Evolutionary conservation across 2,113 vertebrate genomes (phyloP).

Genomic region (Rafetus swinhoei): DNA sequence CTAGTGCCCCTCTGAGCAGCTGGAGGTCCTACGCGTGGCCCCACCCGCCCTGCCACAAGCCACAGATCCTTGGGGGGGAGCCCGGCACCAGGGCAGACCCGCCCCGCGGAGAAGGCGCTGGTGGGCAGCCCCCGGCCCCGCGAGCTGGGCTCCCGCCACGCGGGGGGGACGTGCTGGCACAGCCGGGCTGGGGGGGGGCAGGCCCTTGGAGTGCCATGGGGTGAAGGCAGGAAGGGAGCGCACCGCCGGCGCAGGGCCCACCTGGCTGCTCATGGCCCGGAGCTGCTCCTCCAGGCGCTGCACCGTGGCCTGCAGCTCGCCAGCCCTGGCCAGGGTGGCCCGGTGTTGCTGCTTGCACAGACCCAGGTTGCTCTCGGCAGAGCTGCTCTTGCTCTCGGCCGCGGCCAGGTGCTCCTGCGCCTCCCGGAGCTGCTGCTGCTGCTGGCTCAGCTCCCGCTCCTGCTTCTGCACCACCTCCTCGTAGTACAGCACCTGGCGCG

Average conservation of each 20-base stretch:
- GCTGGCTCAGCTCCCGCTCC: slow-evolving; percentile 45
- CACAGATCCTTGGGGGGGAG: too few relatives aligned
- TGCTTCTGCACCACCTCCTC: slow-evolving; percentile 69
- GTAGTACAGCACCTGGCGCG: slow-evolving; percentile 70
- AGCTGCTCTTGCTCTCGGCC: slow-evolving; percentile 63
- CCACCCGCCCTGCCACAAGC: not conserved
- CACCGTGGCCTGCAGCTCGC: slow-evolving; percentile 73
- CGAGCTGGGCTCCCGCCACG: too few relatives aligned
- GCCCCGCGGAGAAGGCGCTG: too few relatives aligned
- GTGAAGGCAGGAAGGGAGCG: not conserved
- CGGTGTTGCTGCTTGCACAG: slow-evolving; percentile 80
- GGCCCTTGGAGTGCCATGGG: too few relatives aligned
- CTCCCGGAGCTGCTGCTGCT: slow-evolving; percentile 63
- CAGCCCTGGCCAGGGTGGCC: slow-evolving; percentile 70
- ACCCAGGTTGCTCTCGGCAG: slow-evolving; percentile 72
- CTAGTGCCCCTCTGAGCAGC: too few relatives aligned
- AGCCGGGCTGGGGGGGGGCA: not conserved
- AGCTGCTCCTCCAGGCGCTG: slow-evolving; percentile 73
- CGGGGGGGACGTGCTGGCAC: not conserved
- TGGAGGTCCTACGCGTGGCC: not conserved
- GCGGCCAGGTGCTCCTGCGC: slow-evolving; percentile 63
- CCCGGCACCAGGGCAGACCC: too few relatives aligned
- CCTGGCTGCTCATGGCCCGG: slow-evolving; percentile 73
- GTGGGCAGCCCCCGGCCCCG: too few relatives aligned
- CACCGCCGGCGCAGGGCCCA: not conserved